Evolutionary conservation across 53 echinoderm and acorn worm species (phyloP).

Genomic region (Temnopleurus reevesii): DNA sequence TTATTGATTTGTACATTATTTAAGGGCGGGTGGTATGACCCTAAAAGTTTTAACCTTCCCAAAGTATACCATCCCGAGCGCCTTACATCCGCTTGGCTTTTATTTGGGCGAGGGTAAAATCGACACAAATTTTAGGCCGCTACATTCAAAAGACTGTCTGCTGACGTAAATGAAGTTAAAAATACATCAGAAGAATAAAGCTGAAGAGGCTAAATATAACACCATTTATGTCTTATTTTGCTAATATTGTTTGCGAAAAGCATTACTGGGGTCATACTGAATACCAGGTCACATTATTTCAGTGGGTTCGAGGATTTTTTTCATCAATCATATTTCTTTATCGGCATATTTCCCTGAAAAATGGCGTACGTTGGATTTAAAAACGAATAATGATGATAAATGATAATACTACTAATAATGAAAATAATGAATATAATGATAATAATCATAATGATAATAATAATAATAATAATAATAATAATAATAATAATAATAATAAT

Average conservation of each 20-base stretch:
- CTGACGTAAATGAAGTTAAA: constrained; percentile 2
- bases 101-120: background rate
- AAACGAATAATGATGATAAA: no score
- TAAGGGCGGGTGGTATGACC: background rate
- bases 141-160: background rate
- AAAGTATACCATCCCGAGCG: background rate
- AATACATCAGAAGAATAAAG: background rate
- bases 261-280: background rate
- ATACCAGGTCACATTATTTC: background rate
- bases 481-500: no score
- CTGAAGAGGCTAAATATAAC: background rate
- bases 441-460: no score
- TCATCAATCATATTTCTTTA: background rate
- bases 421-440: no score
- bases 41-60: background rate
- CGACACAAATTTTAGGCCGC: background rate
- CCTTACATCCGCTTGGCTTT: background rate
- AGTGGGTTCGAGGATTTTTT: background rate
- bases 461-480: no score
- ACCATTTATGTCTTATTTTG: background rate
- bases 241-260: background rate
- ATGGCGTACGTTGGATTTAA: no score
- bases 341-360: no score
- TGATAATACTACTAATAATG: no score
- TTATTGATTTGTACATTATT: background rate